Base-by-base conservation (phyloP, 2,113 vertebrate genomes). In the Elaphurus davidianus region DNA sequence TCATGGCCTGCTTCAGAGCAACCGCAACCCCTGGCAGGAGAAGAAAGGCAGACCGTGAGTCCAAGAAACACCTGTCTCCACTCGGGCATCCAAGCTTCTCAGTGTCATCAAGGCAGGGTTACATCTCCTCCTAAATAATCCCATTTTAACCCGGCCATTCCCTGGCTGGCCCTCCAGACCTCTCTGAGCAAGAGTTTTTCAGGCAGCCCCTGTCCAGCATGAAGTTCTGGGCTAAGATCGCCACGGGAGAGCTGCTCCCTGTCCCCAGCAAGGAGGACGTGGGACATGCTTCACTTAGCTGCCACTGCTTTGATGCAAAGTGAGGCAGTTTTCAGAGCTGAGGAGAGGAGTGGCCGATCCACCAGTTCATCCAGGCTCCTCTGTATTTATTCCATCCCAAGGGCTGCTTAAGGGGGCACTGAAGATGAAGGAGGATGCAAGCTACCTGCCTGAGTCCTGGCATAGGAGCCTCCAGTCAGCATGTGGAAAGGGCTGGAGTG, bases 1-100 rank as follows among this genome's bases (percentile, higher is more conserved):
- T 99, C 99, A 99, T 98, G 94, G 99, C 99, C 98, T 99, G 99
- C 91, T 99, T 99, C 97, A 99, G 98, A 0, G 99, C 99, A 10
- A 99, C 99, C 0, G 99, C 99, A 0, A 99, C 99, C 86, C 99
- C 99, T 99, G 95, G 0, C 13, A 83, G 74, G 43, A 85, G 47
- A 33, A 7, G 78, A 30, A 23, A 54, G 43, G 47, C 43, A 54
- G 23, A 62, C 13, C 0, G 0, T 25, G 21, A 79, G 36, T 91
- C n/a, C 54, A 10, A 82, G 14, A 40, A 55, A 62, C 11, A 60
- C 33, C 8, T 2, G 2, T 21, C 71, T 55, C n/a, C 14, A n/a
- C 13, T 10, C 3, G 13, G 45, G 10, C 14, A 21, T 30, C 57
- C 45, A 28, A 19, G 74, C 33, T 47, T 55, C 36, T 40, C 59